Evolutionary conservation across 1,140 invertebrate species (phyloP).

Genomic region (Brachionus plicatilis): DNA sequence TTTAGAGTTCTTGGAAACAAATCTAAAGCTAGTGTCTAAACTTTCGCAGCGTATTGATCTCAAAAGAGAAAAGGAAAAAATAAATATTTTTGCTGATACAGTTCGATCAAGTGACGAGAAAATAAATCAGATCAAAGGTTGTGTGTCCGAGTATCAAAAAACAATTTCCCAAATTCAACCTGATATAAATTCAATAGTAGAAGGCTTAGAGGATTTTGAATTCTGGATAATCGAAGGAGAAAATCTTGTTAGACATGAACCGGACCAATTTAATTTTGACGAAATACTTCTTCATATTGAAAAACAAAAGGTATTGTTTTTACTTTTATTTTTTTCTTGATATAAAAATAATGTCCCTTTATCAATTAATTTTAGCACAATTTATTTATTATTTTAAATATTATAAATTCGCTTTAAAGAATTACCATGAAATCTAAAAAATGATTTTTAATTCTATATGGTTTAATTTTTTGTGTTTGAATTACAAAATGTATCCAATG

Average conservation of each 20-base stretch:
- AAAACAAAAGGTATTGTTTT: background rate
- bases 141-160: background rate
- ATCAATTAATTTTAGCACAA: too few relatives aligned
- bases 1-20: constrained; percentile 10
- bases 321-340: too few relatives aligned
- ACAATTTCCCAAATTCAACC: background rate
- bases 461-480: too few relatives aligned
- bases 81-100: background rate
- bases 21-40: constrained; percentile 22
- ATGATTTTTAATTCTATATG: too few relatives aligned
- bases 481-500: too few relatives aligned
- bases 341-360: too few relatives aligned
- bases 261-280: constrained; percentile 32
- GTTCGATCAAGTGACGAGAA: background rate
- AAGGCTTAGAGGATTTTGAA: constrained; percentile 1
- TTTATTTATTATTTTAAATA: too few relatives aligned
- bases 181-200: background rate
- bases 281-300: constrained; percentile 29
- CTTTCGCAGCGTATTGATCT: background rate
- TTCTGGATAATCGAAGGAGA: constrained; percentile 24
- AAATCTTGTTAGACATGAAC: constrained; percentile 1
- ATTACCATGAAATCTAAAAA: too few relatives aligned
- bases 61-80: constrained; percentile 3
- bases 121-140: background rate
- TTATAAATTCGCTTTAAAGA: too few relatives aligned